Base-by-base conservation (phyloP, 2,797 vertebrate genomes). In the Carapus acus region DNA sequence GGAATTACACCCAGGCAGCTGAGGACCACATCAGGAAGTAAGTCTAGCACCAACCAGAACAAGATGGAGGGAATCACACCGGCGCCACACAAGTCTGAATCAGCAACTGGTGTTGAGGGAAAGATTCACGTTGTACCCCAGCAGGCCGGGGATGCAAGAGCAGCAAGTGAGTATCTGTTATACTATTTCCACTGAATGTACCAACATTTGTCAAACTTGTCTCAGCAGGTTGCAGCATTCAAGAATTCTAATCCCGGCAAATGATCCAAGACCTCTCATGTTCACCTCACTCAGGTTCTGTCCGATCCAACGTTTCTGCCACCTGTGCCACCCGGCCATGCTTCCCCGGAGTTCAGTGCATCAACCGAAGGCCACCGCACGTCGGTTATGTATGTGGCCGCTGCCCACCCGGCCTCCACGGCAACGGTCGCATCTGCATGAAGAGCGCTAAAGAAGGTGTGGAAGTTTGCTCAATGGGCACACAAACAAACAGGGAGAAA, bases 311-410 rank as follows among this genome's bases (percentile, higher is more conserved):
- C 6, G 46, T 14, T 1, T 46, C 69, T 0, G 59, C 83, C 0
- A 84, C 77, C 0, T 92, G 90, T 66, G 76, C 85, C 65, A 85
- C 69, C 34, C 71, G 88, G 40, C 89, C 88, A 0, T 91, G 91
- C 41, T 92, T 91, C 62, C 90, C 88, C 0, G 88, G 90, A 11
- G 88, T 77, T 11, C 63, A 82, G 0, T 93, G 90, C 43, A 78
- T 90, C 37, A 84, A 91, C 70, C 69, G 79, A 43, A 82, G 71
- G 2, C 76, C 85, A 0, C 90, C 91, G 0, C 83, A 88, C 0
- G 14, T 79, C 0, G 90, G 90, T 1, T 88, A 87, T 2, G 64
- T 90, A 38, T 92, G 91, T 0, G 84, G 88, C n/a, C 84, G 75
- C 11, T 92, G 90, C 53, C 90, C 90, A 1, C 77, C 71, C 0